These are phyloP conservation scores for Ictalurus furcatus DNA, from an alignment of 2,113 vertebrate species.

Conservation along the genomic window DNA sequence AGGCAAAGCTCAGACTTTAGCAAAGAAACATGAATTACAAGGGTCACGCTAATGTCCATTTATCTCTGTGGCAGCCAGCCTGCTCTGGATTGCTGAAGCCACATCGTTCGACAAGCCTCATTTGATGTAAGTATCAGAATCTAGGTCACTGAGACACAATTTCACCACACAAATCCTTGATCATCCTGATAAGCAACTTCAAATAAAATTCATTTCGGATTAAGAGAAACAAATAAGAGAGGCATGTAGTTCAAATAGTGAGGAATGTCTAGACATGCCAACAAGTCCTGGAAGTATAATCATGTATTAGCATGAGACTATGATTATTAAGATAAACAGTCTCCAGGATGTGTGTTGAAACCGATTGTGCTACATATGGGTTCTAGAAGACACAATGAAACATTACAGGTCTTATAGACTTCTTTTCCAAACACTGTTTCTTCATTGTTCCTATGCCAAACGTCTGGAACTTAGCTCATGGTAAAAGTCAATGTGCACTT, in stretches of 20 bases:
- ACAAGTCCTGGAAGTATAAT: neutral
- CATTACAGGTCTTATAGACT: neutral
- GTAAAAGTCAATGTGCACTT: conserved; percentile 52
- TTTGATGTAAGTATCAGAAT: conserved; percentile 40
- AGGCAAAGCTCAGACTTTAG: conserved; percentile 19
- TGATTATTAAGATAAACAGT: conserved; percentile 24
- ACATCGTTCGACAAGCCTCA: conserved; percentile 46
- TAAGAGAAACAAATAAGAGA: neutral
- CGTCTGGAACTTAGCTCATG: conserved; percentile 28
- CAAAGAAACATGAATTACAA: conserved; percentile 43
- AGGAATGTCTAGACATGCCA: neutral
- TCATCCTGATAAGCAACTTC: neutral
- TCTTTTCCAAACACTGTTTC: conserved; percentile 34
- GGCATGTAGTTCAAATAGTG: neutral
- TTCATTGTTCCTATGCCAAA: conserved; percentile 40
- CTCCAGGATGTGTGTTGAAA: conserved; percentile 13
- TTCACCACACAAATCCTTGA: neutral
- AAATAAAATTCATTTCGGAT: neutral
- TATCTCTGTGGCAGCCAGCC: conserved; percentile 23
- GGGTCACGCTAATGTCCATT: conserved; percentile 40
- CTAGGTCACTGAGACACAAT: conserved; percentile 16
- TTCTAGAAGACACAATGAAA: neutral
- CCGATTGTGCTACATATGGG: conserved; percentile 6
- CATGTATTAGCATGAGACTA: conserved; percentile 5
- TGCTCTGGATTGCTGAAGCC: conserved; percentile 33